Conservation (phyloP, 2,797 vertebrate genomes). For the Antrozous pallidus region DNA sequence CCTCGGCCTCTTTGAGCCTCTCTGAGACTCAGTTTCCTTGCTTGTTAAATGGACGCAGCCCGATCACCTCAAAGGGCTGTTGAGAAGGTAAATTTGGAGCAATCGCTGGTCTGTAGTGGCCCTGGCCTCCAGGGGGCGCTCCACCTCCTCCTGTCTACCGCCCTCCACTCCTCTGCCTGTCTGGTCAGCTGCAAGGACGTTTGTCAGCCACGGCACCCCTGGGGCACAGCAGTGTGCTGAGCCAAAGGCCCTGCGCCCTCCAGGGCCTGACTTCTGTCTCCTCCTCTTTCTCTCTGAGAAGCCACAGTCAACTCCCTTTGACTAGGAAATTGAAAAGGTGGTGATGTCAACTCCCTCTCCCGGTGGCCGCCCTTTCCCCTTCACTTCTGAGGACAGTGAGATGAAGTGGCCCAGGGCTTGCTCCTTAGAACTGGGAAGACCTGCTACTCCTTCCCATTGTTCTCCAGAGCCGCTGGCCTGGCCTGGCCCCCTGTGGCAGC, state of each 20-base stretch:
- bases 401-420: not conserved
- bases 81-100: not conserved
- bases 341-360: not conserved
- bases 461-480: not conserved
- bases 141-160: not conserved
- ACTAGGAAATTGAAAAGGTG: not conserved
- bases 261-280: not conserved
- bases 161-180: not conserved
- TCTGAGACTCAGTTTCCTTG: not conserved
- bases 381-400: not conserved
- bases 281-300: not conserved
- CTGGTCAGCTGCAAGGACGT: not conserved
- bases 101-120: not conserved
- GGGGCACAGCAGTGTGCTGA: not conserved
- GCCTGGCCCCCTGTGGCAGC: rapidly evolving
- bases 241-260: not conserved
- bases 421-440: not conserved
- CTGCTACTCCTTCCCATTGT: not conserved
- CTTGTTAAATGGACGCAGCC: not conserved
- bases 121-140: not conserved
- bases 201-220: not conserved
- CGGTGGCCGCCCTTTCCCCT: not conserved
- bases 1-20: not conserved
- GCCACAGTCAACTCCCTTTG: not conserved
- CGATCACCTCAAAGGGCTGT: not conserved